Evolutionary conservation across 2,113 vertebrate species (phyloP).

Genomic region (Tyto alba): DNA sequence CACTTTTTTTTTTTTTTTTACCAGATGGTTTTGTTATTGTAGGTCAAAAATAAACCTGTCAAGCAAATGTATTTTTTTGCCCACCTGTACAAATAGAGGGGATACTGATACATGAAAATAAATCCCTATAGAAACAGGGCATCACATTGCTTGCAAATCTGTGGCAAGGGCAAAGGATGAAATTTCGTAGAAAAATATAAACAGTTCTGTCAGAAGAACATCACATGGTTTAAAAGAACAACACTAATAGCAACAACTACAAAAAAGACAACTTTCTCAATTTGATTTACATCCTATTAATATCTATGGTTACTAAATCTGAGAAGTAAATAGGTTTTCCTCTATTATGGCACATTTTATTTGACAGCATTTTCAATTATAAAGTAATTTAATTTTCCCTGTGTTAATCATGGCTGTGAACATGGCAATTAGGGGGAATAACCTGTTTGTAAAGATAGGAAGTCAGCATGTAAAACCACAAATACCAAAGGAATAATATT

Average conservation of each 20-base stretch:
- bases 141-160: not conserved
- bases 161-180: not conserved
- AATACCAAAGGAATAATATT: slow-evolving; percentile 15
- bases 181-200: not conserved
- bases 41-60: not conserved
- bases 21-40: not conserved
- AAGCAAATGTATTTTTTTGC: not conserved
- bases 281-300: not conserved
- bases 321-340: not conserved
- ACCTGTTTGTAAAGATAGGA: not conserved
- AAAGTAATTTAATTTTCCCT: not conserved
- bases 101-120: not conserved
- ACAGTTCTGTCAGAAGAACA: not conserved
- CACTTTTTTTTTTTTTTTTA: not conserved
- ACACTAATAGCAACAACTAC: not conserved
- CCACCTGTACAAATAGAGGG: slow-evolving; percentile 40
- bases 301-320: slow-evolving; percentile 5
- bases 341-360: not conserved
- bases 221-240: slow-evolving; percentile 7
- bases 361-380: not conserved
- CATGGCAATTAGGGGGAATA: not conserved
- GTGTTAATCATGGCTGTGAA: not conserved
- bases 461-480: not conserved
- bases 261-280: not conserved
- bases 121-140: slow-evolving; percentile 2